Percentiles rank a stretch among this genome's conserved stretches.
phyloP scores from a whole-genome alignment of 1,140 invertebrate species.

The Dinoponera quadriceps region DNA sequence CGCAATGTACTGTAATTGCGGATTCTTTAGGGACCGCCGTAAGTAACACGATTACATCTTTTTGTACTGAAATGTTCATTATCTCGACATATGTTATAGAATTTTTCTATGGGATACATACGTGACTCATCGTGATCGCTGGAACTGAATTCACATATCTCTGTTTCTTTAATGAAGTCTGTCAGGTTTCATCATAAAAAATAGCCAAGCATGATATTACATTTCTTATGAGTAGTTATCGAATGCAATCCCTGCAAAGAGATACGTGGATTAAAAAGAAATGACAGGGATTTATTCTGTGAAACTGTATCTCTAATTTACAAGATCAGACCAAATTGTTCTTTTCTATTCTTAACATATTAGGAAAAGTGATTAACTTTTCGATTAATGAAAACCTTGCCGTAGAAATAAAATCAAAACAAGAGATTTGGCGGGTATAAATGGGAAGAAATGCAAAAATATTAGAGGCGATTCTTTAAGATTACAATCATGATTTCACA shows the following conservation, averaged over 20 bases:
- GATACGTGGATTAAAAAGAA: slow-evolving; percentile 45
- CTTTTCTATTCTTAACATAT: background rate
- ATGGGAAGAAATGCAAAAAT: background rate
- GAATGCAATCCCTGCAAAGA: slow-evolving; percentile 42
- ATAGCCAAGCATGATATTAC: slow-evolving; percentile 56
- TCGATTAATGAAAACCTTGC: background rate
- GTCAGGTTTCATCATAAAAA: slow-evolving; percentile 43
- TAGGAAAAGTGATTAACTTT: background rate
- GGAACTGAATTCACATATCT: slow-evolving; percentile 57
- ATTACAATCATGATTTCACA: slow-evolving; percentile 16
- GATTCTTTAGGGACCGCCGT: background rate
- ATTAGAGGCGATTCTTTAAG: background rate
- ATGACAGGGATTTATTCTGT: slow-evolving; percentile 40
- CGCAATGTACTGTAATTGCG: background rate
- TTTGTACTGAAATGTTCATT: too few species aligned
- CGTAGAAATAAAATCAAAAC: background rate
- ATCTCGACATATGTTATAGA: background rate
- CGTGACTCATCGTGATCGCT: slow-evolving; percentile 63
- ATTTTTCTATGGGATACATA: slow-evolving; percentile 56
- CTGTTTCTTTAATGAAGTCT: slow-evolving; percentile 58
- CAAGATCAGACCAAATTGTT: background rate
- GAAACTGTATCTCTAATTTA: background rate
- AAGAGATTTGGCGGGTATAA: background rate
- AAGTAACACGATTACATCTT: background rate
- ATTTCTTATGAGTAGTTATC: slow-evolving; percentile 48